A percentile compares a stretch with the other conserved stretches of the same genome.
phyloP scores from a whole-genome alignment of 2,888 invertebrate genomes.

The Parelbella ahira region DNA sequence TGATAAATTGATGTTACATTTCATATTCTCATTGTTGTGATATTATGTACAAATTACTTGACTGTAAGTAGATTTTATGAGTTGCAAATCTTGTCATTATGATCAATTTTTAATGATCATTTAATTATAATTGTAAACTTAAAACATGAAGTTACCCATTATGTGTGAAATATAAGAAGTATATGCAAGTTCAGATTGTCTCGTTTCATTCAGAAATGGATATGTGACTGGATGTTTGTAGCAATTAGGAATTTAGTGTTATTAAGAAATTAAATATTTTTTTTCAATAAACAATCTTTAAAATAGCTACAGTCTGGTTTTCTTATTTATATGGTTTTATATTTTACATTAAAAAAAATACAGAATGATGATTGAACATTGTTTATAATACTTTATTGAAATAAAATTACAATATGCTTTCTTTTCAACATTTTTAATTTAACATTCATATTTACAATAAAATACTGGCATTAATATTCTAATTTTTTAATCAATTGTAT shows the following conservation, averaged over 20 bases:
- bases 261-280: constrained; percentile 64
- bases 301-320: constrained; percentile 36
- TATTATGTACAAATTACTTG: constrained; percentile 69
- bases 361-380: no score
- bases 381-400: no score
- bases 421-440: constrained; percentile 66
- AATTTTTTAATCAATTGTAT: constrained; percentile 37
- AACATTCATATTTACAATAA: constrained; percentile 77
- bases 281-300: constrained; percentile 71
- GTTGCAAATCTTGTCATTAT: constrained; percentile 26
- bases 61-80: constrained; percentile 15
- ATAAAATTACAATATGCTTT: no score
- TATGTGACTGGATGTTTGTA: constrained; percentile 55
- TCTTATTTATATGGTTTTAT: no score
- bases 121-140: constrained; percentile 27
- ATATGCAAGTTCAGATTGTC: constrained; percentile 68
- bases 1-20: constrained; percentile 37
- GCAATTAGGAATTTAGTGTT: constrained; percentile 60
- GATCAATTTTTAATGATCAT: constrained; percentile 10
- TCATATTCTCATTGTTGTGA: constrained; percentile 64
- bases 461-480: constrained; percentile 75
- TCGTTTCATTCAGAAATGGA: constrained; percentile 54
- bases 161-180: constrained; percentile 43
- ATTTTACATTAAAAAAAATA: background rate
- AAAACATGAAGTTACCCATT: constrained; percentile 41